Evolutionary conservation across 2,797 vertebrate genomes (phyloP).

Genomic region (Trachurus trachurus): DNA sequence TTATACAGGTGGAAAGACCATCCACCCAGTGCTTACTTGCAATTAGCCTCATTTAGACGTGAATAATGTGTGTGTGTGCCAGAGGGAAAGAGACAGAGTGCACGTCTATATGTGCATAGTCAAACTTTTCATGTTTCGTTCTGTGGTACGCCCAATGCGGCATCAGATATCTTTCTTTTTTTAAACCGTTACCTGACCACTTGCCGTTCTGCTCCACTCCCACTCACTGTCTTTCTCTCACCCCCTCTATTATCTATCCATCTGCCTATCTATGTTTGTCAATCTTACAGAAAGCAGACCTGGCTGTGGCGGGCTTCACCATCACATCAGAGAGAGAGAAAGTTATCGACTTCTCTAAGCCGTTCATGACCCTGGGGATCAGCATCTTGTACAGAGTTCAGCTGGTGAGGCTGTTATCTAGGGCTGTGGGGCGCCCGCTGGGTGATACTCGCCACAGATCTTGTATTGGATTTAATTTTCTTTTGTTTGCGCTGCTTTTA

Average conservation of each 20-base stretch:
- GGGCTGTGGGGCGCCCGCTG: slow-evolving; percentile 27
- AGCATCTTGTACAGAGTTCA: slow-evolving; percentile 96
- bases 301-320: slow-evolving; percentile 95
- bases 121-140: slow-evolving; percentile 49
- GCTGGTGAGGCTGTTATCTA: slow-evolving; percentile 86
- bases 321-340: slow-evolving; percentile 96
- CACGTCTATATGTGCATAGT: slow-evolving; percentile 14
- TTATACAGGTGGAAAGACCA: slow-evolving; percentile 76
- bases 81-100: slow-evolving; percentile 24
- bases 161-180: slow-evolving; percentile 47
- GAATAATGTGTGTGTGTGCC: slow-evolving; percentile 46
- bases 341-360: slow-evolving; percentile 94
- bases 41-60: slow-evolving; percentile 74
- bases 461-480: slow-evolving; percentile 50
- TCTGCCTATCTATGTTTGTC: slow-evolving; percentile 53
- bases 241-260: slow-evolving; percentile 45
- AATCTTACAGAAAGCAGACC: slow-evolving; percentile 92
- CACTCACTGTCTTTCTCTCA: slow-evolving; percentile 48
- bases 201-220: slow-evolving; percentile 36
- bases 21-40: slow-evolving; percentile 63
- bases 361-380: slow-evolving; percentile 97
- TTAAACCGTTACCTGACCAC: slow-evolving; percentile 47
- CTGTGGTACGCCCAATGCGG: background rate
- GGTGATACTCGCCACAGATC: slow-evolving; percentile 43
- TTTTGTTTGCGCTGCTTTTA: slow-evolving; percentile 51